phyloP scores from a whole-genome alignment of 64 coral and sea anemone genomes.

The Platygyra sinensis region DNA sequence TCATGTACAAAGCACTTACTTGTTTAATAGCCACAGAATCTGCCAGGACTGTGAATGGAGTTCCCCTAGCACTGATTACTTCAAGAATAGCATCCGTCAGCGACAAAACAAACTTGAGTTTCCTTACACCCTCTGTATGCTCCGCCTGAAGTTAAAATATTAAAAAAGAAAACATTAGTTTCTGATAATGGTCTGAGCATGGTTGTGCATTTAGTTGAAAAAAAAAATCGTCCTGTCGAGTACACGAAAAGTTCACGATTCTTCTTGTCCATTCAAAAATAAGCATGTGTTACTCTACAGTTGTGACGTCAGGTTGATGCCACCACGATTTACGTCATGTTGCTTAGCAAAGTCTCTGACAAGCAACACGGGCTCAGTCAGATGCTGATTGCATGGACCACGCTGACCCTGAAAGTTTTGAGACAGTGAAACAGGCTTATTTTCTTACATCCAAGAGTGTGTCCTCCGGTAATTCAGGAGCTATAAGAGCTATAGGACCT shows the following conservation, averaged over 20 bases:
- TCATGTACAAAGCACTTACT: slow-evolving; percentile 27
- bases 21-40: slow-evolving; percentile 88
- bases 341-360: too few species aligned
- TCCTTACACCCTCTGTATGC: slow-evolving; percentile 89
- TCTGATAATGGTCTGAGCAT: too few species aligned
- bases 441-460: slow-evolving; percentile 80
- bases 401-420: neutral
- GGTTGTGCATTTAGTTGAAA: too few species aligned
- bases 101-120: slow-evolving; percentile 72
- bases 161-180: too few species aligned
- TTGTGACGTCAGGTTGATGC: too few species aligned
- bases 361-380: too few species aligned
- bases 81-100: slow-evolving; percentile 89
- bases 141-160: slow-evolving; percentile 47
- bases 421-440: neutral
- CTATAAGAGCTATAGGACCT: slow-evolving; percentile 83
- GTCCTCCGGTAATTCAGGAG: slow-evolving; percentile 88
- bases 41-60: slow-evolving; percentile 79
- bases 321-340: too few species aligned
- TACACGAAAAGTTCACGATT: too few species aligned
- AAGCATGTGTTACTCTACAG: too few species aligned
- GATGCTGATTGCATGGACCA: too few species aligned
- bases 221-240: too few species aligned
- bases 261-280: too few species aligned
- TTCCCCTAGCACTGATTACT: slow-evolving; percentile 68